Evolutionary conservation across 1,140 invertebrate species (phyloP).

Genomic region (Globodera rostochiensis): DNA sequence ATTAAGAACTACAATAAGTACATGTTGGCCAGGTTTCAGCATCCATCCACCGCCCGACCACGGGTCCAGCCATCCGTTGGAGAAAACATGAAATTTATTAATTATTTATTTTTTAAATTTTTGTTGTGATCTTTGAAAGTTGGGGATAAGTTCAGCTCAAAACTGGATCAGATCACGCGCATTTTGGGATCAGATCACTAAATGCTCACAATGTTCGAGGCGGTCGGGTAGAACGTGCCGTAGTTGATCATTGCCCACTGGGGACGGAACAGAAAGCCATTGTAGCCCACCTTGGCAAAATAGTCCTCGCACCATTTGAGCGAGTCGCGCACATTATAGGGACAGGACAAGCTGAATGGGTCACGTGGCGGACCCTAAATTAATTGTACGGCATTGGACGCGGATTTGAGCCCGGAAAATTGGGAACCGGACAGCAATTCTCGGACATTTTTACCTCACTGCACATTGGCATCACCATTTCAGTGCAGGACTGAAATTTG

Average conservation of each 20-base stretch:
- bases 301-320: slow-evolving; percentile 9
- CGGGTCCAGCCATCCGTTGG: slow-evolving; percentile 86
- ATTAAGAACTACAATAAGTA: background rate
- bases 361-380: slow-evolving; percentile 20
- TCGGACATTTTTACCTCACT: slow-evolving; percentile 70
- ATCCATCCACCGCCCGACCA: slow-evolving; percentile 69
- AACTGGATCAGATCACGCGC: no score
- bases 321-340: background rate
- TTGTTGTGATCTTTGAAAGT: no score
- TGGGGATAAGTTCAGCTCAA: no score
- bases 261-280: slow-evolving; percentile 69
- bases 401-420: no score
- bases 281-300: slow-evolving; percentile 19
- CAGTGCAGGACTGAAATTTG: slow-evolving; percentile 76
- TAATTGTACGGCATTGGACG: no score
- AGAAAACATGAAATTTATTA: slow-evolving; percentile 71
- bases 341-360: slow-evolving; percentile 20
- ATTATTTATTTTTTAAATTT: background rate
- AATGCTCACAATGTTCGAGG: slow-evolving; percentile 68
- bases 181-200: no score
- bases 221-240: slow-evolving; percentile 80
- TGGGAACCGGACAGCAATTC: no score
- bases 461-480: slow-evolving; percentile 95
- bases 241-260: slow-evolving; percentile 77
- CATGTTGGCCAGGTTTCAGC: slow-evolving; percentile 17